Evolutionary conservation across 2,888 invertebrate species (phyloP).

Genomic region (Limnephilus rhombicus): DNA sequence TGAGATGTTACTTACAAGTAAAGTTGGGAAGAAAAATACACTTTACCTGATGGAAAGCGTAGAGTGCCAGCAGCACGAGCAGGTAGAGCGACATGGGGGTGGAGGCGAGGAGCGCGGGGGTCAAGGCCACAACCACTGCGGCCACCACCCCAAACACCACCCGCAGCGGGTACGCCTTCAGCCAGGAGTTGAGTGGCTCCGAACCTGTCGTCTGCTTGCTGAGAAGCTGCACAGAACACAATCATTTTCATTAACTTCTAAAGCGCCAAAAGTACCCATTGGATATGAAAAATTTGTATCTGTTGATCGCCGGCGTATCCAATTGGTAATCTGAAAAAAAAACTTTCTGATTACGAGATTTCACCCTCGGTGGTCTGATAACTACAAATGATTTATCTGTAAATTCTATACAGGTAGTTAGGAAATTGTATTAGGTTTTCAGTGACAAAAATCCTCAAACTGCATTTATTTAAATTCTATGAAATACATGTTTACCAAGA

Average conservation of each 20-base stretch:
- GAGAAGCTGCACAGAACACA: constrained; percentile 70
- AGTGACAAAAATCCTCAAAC: too few relatives aligned
- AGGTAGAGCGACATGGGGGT: constrained; percentile 79
- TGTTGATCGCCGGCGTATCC: too few relatives aligned
- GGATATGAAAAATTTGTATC: too few relatives aligned
- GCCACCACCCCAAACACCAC: constrained; percentile 91
- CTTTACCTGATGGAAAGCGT: constrained; percentile 92
- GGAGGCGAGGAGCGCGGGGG: constrained; percentile 83
- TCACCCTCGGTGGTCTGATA: too few relatives aligned
- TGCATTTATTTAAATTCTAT: too few relatives aligned
- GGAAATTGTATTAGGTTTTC: too few relatives aligned
- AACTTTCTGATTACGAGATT: too few relatives aligned
- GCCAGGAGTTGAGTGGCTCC: constrained; percentile 91
- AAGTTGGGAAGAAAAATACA: not conserved
- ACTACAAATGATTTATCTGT: too few relatives aligned
- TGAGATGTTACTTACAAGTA: not conserved
- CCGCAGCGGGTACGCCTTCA: constrained; percentile 93
- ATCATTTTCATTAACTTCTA: not conserved
- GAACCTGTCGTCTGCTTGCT: constrained; percentile 90
- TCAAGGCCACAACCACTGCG: constrained; percentile 90
- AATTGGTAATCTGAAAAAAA: too few relatives aligned
- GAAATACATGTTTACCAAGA: too few relatives aligned
- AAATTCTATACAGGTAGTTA: too few relatives aligned
- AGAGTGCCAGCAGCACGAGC: constrained; percentile 84
- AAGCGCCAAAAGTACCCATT: too few relatives aligned